Evolutionary conservation across 92 coral and sea anemone species (phyloP), one percentile per base, ranked within the genome.

Genomic region (Epizoanthus stellaris): DNA sequence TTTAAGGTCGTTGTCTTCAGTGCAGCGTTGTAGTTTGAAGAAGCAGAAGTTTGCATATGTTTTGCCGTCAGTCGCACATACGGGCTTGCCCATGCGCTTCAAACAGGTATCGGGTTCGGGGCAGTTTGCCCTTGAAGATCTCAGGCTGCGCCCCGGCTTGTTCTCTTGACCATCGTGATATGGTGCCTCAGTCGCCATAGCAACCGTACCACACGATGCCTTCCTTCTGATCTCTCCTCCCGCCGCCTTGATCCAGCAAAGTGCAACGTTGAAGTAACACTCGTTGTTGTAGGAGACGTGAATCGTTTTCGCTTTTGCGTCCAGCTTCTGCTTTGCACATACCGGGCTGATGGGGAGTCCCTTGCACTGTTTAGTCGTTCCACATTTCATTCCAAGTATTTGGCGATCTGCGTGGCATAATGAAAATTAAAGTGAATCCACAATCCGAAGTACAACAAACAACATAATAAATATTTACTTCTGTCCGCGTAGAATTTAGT

Each of bases 251-350:
- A 72, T 47, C 77, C 77, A 47, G 42, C 77, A 72, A 45, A 47
- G 59, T 9, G 77, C 77, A 2, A 72, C 60, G 19, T 72, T 19
- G 5, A 72, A 72, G 60, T 72, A 47, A 5, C 77, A 72, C 21
- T 72, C 77, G 17, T 72, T 72, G 77, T 72, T 36, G 15, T 19
- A 72, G 52, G 77, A 72, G 34, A 72, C 77, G 39, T 72, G 77
- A 7, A 5, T 21, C n/a, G 4, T 20, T 20, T 72, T n/a, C 5
- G 19, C 77, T 45, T 72, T 12, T 5, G 58, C 30, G 7, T 15
- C 12, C 9, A 72, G 40, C 20, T 43, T 72, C 59, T 72, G 77
- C 39, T 10, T 19, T 9, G 77, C 77, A 14, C 77, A 72, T 0
- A 72, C 60, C 11, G 77, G 77, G 16, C 36, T 72, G 77, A 47